Base-by-base conservation (phyloP, 1,140 invertebrate genomes). In the Drosophila truncata region DNA sequence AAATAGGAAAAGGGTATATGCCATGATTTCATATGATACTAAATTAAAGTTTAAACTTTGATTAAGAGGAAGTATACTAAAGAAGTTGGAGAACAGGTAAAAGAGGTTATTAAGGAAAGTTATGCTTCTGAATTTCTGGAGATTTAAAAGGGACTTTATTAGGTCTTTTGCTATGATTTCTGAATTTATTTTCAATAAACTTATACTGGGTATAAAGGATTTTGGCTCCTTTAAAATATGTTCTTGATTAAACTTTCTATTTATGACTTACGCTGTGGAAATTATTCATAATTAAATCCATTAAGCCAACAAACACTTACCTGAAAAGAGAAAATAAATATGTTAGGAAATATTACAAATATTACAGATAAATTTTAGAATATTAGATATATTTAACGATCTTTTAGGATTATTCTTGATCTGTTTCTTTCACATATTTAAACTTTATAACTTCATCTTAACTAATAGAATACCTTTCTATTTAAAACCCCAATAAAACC, bases 291-390 rank as follows among this genome's bases (percentile, higher is more conserved):
- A 39, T 31, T 39, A 4, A 46, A 37, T 46, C 39, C 42, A 25
- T 37, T 18, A 37, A 16, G 33, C 6, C 37, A 11, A 10, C 10
- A 11, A 42, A 76, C 78, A 87, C 83, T 86, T 78, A 86, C 83
- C 83, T 86, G 47, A 52, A 27, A 35, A 29, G 0, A 23, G n/a
- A 39, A 59, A 29, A 65, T 8, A 1, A 33, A 25, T 29, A 29
- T 11, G 18, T 52, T 65, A 69, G 35, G 41, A 6, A 14, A 29
- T 10, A 9, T 37, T 1, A 31, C 13, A 42, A 4, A 13, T 42
- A 20, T 41, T 18, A 10, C n/a, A n/a, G n/a, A n/a, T n/a, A n/a
- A n/a, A n/a, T n/a, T n/a, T n/a, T n/a, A n/a, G n/a, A n/a, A n/a
- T n/a, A n/a, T n/a, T n/a, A n/a, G n/a, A n/a, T n/a, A n/a, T n/a